Base-by-base conservation (phyloP, 2,888 invertebrate species). In the Cataglyphis altisquamis region DNA sequence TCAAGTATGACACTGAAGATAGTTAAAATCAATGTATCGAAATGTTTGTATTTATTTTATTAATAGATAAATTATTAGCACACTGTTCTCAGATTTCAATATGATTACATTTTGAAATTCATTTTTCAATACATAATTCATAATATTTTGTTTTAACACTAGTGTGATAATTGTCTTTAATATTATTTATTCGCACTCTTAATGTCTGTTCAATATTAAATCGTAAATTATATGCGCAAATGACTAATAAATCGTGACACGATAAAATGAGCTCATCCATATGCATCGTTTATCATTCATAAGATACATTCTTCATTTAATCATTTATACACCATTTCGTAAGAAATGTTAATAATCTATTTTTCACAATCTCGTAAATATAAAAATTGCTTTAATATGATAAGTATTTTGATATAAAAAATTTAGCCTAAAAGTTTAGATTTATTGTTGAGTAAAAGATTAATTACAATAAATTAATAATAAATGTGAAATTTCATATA, bases 41-140 rank as follows among this genome's bases (percentile, higher is more conserved):
- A 41, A 12, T 3, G 12, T 41, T 3, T 41, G 3, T 41, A 41
- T 41, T 41, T 41, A 41, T 41, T 41, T 41, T 41, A 41, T 41
- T 41, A 12, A 41, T 41, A 15, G 0, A 41, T 41, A 12, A 41
- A 41, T 41, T 41, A 39, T 39, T 39, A 41, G 41, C 66, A 41
- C 48, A 36, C 48, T 25, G 55, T 73, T 72, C n/a, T n/a, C 77
- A 66, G 63, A 45, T 75, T 68, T 83, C 48, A 48, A 67, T 82
- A 66, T 82, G 64, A 77, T 85, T 67, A 72, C 82, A 84, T 85
- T 91, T 90, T 89, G 83, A 86, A 88, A 85, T 85, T 85, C 85
- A 77, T 86, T 86, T 88, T 84, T 66, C 36, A 82, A 84, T 62
- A 63, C 64, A 25, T 32, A 48, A 66, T 36, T 57, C 48, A n/a